Base-by-base conservation (phyloP, 2,888 invertebrate genomes). In the Ennomos erosarius region DNA sequence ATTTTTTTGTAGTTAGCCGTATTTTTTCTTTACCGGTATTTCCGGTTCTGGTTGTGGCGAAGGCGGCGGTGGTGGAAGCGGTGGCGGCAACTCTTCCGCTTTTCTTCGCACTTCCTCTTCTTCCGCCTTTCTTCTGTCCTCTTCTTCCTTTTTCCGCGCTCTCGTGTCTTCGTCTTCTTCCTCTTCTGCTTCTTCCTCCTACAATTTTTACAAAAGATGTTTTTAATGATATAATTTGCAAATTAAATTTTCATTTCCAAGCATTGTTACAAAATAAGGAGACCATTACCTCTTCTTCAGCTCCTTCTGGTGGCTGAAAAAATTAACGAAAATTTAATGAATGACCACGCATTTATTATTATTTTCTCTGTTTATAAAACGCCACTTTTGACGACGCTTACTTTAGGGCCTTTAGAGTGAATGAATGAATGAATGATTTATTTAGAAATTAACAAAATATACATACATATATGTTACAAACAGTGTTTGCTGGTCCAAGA, bases 1-100 rank as follows among this genome's bases (percentile, higher is more conserved):
- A 4, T 26, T 26, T 6, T 16, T 16, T 16, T 16, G 3, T 16
- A 16, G 16, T 16, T 2, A 16, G 16, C 3, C 16, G 16, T 16
- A 16, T 16, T 16, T 16, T 3, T 2, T 16, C 16, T 16, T 59
- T 73, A 88, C 88, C 65, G 84, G 81, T 6, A 85, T 75, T 78
- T 89, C 90, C 0, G 79, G 78, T 58, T 87, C 86, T 0, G 85
- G 77, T 51, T 89, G 89, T 42, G 91, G 91, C 8, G 90, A 86
- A 0, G 91, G 90, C 11, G 91, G 91, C 46, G 92, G 92, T 12
- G 91, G 91, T 10, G 89, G 88, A 61, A 90, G 64, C 1, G 89
- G 76, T 0, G 90, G 88, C 4, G 91, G 90, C 8, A 91, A 62
- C 64, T 88, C 90, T 64, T 86, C 87, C 0, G 87, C 89, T 55